Evolutionary conservation across 2,113 vertebrate species (phyloP).

Genomic region (Mobula birostris): DNA sequence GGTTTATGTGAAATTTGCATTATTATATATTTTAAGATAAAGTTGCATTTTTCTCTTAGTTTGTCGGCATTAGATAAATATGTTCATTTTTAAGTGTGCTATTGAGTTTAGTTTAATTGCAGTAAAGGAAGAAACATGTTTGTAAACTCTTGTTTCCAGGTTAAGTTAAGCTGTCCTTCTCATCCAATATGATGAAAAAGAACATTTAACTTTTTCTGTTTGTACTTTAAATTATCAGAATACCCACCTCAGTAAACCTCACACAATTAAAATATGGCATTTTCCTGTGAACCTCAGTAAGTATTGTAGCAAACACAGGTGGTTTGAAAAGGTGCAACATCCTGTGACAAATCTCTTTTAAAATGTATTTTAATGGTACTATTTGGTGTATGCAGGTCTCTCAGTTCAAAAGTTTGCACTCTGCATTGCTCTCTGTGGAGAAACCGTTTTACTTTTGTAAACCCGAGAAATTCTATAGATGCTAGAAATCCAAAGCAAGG

Average conservation of each 20-base stretch:
- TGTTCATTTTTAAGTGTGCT: not conserved
- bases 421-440: too few species aligned
- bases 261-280: not conserved
- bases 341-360: not conserved
- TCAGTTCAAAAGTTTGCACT: too few species aligned
- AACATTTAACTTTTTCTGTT: not conserved
- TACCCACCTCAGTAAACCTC: not conserved
- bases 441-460: too few species aligned
- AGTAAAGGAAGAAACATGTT: not conserved
- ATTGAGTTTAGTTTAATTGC: not conserved
- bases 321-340: not conserved
- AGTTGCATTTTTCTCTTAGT: not conserved
- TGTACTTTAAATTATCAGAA: not conserved
- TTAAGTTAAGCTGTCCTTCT: not conserved
- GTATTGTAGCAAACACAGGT: not conserved
- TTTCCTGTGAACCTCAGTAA: not conserved
- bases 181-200: not conserved
- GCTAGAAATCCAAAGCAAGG: too few species aligned
- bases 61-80: not conserved
- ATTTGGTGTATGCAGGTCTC: too few species aligned
- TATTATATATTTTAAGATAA: not conserved
- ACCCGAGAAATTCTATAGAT: too few species aligned
- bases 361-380: too few species aligned
- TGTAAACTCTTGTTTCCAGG: not conserved
- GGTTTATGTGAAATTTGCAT: not conserved